These are phyloP conservation scores for Sepiola atlantica DNA, from an alignment of 2,888 invertebrate genomes.

Conservation along the genomic window DNA sequence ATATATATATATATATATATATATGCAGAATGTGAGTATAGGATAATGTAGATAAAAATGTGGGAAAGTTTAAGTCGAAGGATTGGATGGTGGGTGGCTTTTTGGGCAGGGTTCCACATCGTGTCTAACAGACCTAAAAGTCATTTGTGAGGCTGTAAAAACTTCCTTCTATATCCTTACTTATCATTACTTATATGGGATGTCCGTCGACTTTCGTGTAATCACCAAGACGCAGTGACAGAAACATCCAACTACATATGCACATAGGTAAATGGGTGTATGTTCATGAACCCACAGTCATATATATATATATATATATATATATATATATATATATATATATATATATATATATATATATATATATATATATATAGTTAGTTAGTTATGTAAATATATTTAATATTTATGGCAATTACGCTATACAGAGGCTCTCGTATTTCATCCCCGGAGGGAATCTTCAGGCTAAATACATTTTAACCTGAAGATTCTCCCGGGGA, in stretches of 20 bases:
- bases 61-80: neutral
- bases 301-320: too few relatives aligned
- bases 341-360: too few relatives aligned
- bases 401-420: too few relatives aligned
- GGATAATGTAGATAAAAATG: neutral
- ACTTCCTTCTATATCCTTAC: conserved; percentile 6
- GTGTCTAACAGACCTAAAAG: conserved; percentile 32
- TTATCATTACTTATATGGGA: neutral
- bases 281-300: too few relatives aligned
- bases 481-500: too few relatives aligned
- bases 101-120: conserved; percentile 1
- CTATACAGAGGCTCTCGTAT: too few relatives aligned
- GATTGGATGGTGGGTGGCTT: too few relatives aligned
- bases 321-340: too few relatives aligned
- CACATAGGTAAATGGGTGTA: neutral
- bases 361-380: too few relatives aligned
- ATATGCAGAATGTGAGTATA: neutral
- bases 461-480: too few relatives aligned
- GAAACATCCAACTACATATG: neutral
- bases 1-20: neutral
- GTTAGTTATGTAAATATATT: too few relatives aligned
- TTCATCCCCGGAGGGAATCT: too few relatives aligned
- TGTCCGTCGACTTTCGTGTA: neutral
- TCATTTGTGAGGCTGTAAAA: conserved; percentile 32
- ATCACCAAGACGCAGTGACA: neutral